These are phyloP conservation scores for Drosophila bifasciata DNA, from an alignment of 1,140 invertebrate species.

Conservation along the genomic window DNA sequence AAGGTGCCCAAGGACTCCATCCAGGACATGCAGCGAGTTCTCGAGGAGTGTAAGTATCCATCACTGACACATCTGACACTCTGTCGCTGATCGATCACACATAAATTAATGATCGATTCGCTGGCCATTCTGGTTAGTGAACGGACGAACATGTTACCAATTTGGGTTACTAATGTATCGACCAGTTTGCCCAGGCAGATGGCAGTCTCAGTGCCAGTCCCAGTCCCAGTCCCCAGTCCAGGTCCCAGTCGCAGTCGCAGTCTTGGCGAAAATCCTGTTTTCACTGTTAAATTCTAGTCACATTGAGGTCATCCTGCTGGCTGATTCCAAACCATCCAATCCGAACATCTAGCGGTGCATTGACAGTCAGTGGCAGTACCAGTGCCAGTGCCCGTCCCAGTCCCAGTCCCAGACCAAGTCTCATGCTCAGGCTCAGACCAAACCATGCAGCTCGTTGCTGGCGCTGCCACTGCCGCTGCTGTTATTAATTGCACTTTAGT, in stretches of 20 bases:
- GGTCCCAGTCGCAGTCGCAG: not conserved
- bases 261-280: conserved; percentile 71
- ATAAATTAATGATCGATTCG: conserved; percentile 9
- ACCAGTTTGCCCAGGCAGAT: conserved; percentile 23
- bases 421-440: too few relatives aligned
- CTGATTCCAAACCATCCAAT: not conserved
- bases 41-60: conserved; percentile 85
- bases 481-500: conserved; percentile 77
- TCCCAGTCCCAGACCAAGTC: not conserved
- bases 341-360: conserved; percentile 74
- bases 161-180: conserved; percentile 74
- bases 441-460: conserved; percentile 36
- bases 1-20: conserved; percentile 89
- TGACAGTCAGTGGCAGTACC: conserved; percentile 48
- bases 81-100: not conserved
- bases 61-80: too few relatives aligned
- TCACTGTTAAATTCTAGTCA: conserved; percentile 69
- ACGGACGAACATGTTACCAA: conserved; percentile 54
- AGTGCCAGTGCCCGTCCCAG: conserved; percentile 15
- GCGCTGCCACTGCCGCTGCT: not conserved
- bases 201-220: not conserved
- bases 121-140: conserved; percentile 45
- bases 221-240: not conserved
- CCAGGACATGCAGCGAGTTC: conserved; percentile 88
- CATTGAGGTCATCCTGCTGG: conserved; percentile 68